These are phyloP conservation scores for Andrena dorsata DNA, from an alignment of 2,888 invertebrate species.

Conservation along the genomic window DNA sequence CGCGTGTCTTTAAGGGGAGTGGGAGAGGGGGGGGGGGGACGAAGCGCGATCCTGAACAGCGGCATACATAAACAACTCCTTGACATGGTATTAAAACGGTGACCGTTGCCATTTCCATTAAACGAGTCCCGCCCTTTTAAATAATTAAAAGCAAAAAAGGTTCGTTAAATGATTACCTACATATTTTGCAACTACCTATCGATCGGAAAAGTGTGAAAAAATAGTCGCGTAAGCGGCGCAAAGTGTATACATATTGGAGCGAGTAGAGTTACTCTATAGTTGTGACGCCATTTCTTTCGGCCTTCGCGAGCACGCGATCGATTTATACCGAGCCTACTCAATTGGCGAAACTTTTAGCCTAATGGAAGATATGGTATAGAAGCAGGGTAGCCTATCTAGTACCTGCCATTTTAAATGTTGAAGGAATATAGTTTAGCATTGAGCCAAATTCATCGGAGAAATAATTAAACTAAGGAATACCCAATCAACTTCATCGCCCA, in stretches of 20 bases:
- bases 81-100: slow-evolving; percentile 40
- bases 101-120: slow-evolving; percentile 5
- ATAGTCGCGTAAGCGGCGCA: background rate
- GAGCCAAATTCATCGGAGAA: no score
- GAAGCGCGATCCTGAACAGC: slow-evolving; percentile 25
- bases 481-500: no score
- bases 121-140: no score
- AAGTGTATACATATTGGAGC: slow-evolving; percentile 14
- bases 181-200: background rate
- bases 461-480: no score
- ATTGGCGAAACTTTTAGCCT: slow-evolving; percentile 51
- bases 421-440: background rate
- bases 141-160: no score
- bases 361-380: background rate
- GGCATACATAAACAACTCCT: slow-evolving; percentile 36
- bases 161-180: no score
- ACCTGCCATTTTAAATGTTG: background rate
- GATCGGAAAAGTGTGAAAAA: background rate
- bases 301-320: slow-evolving; percentile 53
- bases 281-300: slow-evolving; percentile 56
- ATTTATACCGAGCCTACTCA: slow-evolving; percentile 40
- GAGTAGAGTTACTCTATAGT: slow-evolving; percentile 29
- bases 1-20: slow-evolving; percentile 6
- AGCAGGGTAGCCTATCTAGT: background rate
- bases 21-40: background rate